Conservation (phyloP, 2,888 invertebrate genomes). For the Argyra leucocephala region DNA sequence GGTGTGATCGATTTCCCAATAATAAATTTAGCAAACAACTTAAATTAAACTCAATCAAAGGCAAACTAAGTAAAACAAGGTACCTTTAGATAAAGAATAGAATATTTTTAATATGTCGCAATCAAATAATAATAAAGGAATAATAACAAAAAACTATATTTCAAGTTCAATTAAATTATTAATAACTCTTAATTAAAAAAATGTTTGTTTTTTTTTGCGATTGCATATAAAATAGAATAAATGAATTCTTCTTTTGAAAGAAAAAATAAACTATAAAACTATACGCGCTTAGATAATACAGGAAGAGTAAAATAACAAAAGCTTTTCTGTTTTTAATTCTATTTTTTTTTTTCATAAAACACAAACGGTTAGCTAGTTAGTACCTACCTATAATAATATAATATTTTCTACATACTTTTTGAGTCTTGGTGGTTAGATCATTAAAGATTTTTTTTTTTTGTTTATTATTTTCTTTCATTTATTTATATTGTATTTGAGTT, state of each 20-base stretch:
- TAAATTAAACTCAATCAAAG: too few relatives aligned
- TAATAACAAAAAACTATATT: neutral
- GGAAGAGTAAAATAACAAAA: neutral
- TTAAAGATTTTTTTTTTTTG: neutral
- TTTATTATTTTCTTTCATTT: neutral
- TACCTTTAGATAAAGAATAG: neutral
- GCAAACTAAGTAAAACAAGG: too few relatives aligned
- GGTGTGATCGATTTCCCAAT: too few relatives aligned
- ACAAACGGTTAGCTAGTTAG: neutral
- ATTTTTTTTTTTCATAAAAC: neutral
- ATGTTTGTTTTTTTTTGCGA: neutral
- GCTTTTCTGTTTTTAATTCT: neutral
- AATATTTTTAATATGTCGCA: neutral
- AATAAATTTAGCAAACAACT: too few relatives aligned
- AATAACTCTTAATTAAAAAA: constrained; percentile 2
- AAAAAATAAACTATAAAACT: neutral
- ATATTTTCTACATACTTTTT: too few relatives aligned
- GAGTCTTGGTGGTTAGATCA: constrained; percentile 3
- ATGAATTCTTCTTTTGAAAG: neutral
- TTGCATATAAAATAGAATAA: constrained; percentile 1
- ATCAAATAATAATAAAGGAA: neutral
- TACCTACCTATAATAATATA: neutral
- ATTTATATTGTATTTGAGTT: neutral
- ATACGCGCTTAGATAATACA: neutral
- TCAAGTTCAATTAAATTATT: constrained; percentile 3